phyloP scores from a whole-genome alignment of 2,113 vertebrate genomes.

The Ondatra zibethicus region DNA sequence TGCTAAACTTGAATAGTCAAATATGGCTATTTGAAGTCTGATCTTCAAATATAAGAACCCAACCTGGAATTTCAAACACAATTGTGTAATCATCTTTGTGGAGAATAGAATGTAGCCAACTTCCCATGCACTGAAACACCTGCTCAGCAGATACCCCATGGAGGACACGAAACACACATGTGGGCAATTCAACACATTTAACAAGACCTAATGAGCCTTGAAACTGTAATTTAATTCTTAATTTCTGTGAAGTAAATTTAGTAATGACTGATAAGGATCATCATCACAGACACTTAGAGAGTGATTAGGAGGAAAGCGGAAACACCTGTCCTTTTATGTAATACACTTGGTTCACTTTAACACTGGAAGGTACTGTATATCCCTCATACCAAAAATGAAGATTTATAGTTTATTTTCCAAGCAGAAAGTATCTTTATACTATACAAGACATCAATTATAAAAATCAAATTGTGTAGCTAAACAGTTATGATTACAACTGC shows the following conservation, averaged over 20 bases:
- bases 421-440: not conserved
- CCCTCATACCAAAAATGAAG: not conserved
- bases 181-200: slow-evolving; percentile 77
- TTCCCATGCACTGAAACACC: slow-evolving; percentile 76
- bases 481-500: not conserved
- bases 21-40: slow-evolving; percentile 73
- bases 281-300: slow-evolving; percentile 71
- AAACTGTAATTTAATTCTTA: slow-evolving; percentile 81
- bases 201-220: slow-evolving; percentile 81
- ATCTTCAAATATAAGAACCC: slow-evolving; percentile 75
- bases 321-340: slow-evolving; percentile 80
- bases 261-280: slow-evolving; percentile 81
- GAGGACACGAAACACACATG: slow-evolving; percentile 72
- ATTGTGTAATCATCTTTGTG: slow-evolving; percentile 70
- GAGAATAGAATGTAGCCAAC: slow-evolving; percentile 58
- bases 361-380: slow-evolving; percentile 13
- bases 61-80: slow-evolving; percentile 77
- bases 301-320: slow-evolving; percentile 73
- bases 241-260: slow-evolving; percentile 80
- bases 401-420: slow-evolving; percentile 53
- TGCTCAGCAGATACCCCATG: slow-evolving; percentile 65
- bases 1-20: slow-evolving; percentile 70
- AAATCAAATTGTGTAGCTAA: not conserved
- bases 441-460: not conserved
- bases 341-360: slow-evolving; percentile 40